A percentile compares a stretch with the other conserved stretches of the same genome.
These are phyloP conservation scores for Mus spicilegus DNA, from an alignment of 2,113 vertebrate genomes.

Conservation along the genomic window DNA sequence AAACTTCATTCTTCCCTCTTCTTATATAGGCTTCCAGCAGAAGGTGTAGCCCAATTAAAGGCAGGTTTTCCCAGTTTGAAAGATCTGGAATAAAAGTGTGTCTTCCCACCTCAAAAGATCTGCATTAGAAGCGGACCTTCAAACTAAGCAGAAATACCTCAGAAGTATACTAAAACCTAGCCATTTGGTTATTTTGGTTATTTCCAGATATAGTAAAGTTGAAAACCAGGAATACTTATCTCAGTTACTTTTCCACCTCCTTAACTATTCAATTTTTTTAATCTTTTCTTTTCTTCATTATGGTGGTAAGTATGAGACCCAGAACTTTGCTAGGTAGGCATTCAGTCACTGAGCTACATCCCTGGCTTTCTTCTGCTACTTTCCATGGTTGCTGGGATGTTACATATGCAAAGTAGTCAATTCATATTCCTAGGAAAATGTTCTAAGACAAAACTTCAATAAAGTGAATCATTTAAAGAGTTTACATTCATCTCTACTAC, in stretches of 20 bases:
- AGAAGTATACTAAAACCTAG: background rate
- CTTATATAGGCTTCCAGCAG: background rate
- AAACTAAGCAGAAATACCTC: background rate
- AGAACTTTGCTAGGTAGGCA: background rate
- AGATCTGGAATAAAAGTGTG: background rate
- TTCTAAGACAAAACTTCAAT: slow-evolving; percentile 37
- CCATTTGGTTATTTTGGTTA: background rate
- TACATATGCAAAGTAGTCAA: slow-evolving; percentile 7
- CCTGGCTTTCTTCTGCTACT: background rate
- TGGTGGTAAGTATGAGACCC: background rate
- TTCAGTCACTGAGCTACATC: background rate
- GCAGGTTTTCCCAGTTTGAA: background rate
- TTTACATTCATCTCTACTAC: background rate
- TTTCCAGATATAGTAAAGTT: background rate
- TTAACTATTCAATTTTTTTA: background rate
- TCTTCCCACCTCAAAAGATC: background rate
- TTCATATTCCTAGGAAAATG: background rate
- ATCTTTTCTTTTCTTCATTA: background rate
- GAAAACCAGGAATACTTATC: background rate
- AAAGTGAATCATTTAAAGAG: slow-evolving; percentile 32
- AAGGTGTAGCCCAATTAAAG: background rate
- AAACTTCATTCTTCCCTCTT: background rate
- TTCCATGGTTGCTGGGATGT: slow-evolving; percentile 28
- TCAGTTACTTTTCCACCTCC: background rate
- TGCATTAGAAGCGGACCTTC: background rate